A percentile compares a stretch with the other conserved stretches of the same genome.
phyloP scores from a whole-genome alignment of 2,888 invertebrate genomes.

The Drosophila austrosaltans region DNA sequence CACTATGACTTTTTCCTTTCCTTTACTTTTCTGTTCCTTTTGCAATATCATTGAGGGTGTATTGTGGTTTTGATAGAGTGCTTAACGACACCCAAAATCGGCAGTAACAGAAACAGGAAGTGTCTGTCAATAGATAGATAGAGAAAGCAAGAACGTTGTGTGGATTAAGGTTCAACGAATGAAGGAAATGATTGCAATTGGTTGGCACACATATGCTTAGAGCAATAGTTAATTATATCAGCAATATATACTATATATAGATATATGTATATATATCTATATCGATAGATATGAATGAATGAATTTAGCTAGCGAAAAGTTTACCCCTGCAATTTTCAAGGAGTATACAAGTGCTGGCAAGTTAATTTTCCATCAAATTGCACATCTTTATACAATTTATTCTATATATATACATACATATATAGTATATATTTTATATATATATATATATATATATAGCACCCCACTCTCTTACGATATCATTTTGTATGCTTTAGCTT shows the following conservation, averaged over 20 bases:
- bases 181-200: conserved; percentile 7
- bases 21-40: not conserved
- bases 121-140: conserved; percentile 5
- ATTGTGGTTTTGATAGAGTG: conserved; percentile 57
- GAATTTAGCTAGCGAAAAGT: not conserved
- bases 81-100: conserved; percentile 25
- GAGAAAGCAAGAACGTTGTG: not conserved
- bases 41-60: conserved; percentile 38
- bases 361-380: conserved; percentile 16
- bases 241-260: conserved; percentile 13
- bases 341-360: not conserved
- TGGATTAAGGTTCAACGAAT: not conserved
- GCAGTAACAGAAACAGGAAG: conserved; percentile 11
- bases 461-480: conserved; percentile 23
- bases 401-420: too few relatives aligned
- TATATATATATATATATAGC: not conserved
- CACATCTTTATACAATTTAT: not conserved
- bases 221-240: conserved; percentile 38
- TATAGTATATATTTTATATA: too few relatives aligned
- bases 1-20: conserved; percentile 67
- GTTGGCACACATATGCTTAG: not conserved
- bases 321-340: not conserved
- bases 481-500: conserved; percentile 34
- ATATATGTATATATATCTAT: conserved; percentile 15
- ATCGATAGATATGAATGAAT: conserved; percentile 16